Base-by-base conservation (phyloP, 2,113 vertebrate species). In the Accipiter cooperii region DNA sequence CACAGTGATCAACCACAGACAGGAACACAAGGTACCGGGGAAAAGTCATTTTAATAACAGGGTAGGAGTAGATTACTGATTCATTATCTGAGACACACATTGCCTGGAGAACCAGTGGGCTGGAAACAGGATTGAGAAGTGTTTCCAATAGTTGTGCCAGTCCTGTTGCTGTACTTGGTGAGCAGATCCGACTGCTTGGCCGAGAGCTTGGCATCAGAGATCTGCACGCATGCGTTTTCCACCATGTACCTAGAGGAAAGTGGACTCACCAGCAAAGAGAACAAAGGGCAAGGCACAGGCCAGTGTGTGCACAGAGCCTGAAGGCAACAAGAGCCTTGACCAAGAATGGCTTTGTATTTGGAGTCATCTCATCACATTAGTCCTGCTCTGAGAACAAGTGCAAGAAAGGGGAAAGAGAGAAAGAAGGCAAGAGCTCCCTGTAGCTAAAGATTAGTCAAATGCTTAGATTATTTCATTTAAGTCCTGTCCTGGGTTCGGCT, bases 171-270 rank as follows among this genome's bases (percentile, higher is more conserved):
- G 28, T 6, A 21, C 6, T 22, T 36, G 26, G 12, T 33, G 8
- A 74, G n/a, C 8, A 61, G n/a, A 46, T 15, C n/a, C 17, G 9
- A 84, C 81, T 36, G 36, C 36, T 36, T 36, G 36, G 36, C 36
- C 36, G 12, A 68, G 6, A 68, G 19, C n/a, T 19, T 28, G 68
- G n/a, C 51, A 60, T 36, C 31, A 34, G 58, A 73, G 42, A 28
- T n/a, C 31, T 68, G 8, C 11, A 6, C 8, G 12, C 12, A 31
- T 1, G 1, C 2, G 1, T 40, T 20, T 79, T 57, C 33, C 36
- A 68, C 33, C 31, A 18, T 15, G 10, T 7, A 25, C n/a, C 18
- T 54, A 63, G 26, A 78, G 29, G 40, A 29, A 73, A 55, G 26
- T 16, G 9, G 22, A 31, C 44, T n/a, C 54, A 57, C 25, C 34